Percentiles rank a stretch among this genome's conserved stretches.
phyloP scores from a whole-genome alignment of 2,113 vertebrate species.

The Delphinus delphis region DNA sequence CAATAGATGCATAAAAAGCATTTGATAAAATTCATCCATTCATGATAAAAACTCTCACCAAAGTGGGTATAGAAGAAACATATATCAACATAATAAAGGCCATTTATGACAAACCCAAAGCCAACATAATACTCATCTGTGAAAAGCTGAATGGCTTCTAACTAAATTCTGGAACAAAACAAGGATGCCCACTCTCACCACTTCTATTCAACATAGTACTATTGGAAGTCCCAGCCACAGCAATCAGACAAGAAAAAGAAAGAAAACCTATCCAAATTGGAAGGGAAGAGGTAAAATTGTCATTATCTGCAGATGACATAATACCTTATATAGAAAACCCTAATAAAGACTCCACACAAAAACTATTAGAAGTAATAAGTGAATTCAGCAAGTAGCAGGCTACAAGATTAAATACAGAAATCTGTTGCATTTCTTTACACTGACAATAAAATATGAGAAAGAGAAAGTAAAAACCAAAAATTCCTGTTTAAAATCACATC shows the following conservation, averaged over 20 bases:
- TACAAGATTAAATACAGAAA: background rate
- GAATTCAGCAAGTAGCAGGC: background rate
- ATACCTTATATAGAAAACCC: background rate
- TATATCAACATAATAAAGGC: too few species aligned
- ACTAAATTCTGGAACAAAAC: background rate
- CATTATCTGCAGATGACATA: background rate
- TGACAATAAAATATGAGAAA: background rate
- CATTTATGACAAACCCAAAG: background rate
- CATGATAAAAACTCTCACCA: too few species aligned
- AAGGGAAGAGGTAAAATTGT: too few species aligned
- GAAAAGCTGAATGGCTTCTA: background rate
- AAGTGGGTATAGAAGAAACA: too few species aligned
- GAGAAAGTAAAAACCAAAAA: background rate
- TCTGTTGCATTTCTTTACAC: background rate
- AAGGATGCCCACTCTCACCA: background rate
- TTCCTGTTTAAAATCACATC: background rate
- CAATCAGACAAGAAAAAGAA: too few species aligned
- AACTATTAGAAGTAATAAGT: background rate
- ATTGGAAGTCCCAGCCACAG: too few species aligned
- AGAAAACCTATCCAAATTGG: too few species aligned
- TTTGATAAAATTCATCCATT: too few species aligned
- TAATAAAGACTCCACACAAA: background rate
- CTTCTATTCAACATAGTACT: too few species aligned
- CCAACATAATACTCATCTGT: background rate
- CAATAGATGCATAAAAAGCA: background rate